Percentiles rank a stretch among this genome's conserved stretches.
Evolutionary conservation across 2,797 vertebrate species (phyloP).

Genomic region (Phrynocephalus guinanensis): DNA sequence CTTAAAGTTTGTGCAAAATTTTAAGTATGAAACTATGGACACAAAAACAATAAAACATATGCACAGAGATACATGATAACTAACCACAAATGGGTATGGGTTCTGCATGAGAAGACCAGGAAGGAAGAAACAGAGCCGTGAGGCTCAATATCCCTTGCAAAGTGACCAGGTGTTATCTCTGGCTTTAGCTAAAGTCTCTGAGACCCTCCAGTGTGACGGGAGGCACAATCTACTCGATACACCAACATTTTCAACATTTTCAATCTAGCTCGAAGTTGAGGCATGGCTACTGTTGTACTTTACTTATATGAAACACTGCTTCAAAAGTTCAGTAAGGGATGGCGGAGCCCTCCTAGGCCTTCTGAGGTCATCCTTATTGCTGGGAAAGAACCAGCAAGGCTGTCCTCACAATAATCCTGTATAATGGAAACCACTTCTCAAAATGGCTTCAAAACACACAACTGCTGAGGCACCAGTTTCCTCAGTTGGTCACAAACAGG

Average conservation of each 20-base stretch:
- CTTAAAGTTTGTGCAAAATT: not conserved
- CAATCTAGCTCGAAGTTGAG: no score
- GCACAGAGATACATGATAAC: not conserved
- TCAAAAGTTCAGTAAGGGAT: not conserved
- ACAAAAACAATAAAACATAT: not conserved
- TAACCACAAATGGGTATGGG: not conserved
- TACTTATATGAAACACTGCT: not conserved
- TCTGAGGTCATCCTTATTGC: not conserved
- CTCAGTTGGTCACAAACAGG: not conserved
- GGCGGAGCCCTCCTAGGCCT: not conserved
- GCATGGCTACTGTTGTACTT: not conserved
- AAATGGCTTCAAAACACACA: not conserved
- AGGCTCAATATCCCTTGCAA: not conserved
- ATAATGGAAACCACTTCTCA: not conserved
- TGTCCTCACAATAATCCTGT: not conserved
- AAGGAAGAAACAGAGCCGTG: not conserved
- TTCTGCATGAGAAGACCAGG: no score
- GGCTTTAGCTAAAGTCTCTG: not conserved
- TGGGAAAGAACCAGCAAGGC: not conserved
- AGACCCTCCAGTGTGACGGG: not conserved
- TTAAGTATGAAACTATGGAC: not conserved
- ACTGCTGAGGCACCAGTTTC: not conserved
- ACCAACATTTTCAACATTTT: not conserved
- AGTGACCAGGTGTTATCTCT: not conserved
- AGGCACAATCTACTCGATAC: not conserved